Evolutionary conservation across 2,113 vertebrate genomes (phyloP), one percentile per base, ranked within the genome.

Genomic region (Litocranius walleri): DNA sequence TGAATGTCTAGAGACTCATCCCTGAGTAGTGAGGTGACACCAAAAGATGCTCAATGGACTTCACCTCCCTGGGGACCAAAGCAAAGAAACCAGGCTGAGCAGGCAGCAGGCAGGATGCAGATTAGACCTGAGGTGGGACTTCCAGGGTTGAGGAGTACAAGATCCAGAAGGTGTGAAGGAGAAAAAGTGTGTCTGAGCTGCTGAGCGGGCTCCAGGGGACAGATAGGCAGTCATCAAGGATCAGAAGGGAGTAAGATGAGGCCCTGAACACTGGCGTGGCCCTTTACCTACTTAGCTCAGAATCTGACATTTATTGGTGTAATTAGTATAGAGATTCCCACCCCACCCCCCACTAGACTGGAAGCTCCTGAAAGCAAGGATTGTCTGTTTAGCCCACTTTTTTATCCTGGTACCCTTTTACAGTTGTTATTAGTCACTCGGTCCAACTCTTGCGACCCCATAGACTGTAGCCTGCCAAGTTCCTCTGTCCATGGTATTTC

Each of bases 131-230:
- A 33, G 23, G 56, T 21, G 36, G 81, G 86, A 16, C 64, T 87
- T 56, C 61, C n/a, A 0, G 3, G n/a, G 52, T 11, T n/a, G 57
- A 56, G 29, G 43, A 29, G n/a, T 13, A 4, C 5, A 56, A 3
- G 56, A 16, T 15, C 52, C 17, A 0, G 7, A 12, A 54, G 45
- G 54, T 4, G 3, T 43, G n/a, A 52, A 40, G 27, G 21, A 67
- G n/a, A n/a, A 36, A 45, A n/a, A 12, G 27, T 19, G 36, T 54
- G 40, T 36, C 25, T 9, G 17, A 16, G n/a, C 12, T 16, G 40
- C 21, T 17, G 13, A 59, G 40, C 3, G 1, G 50, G 9, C 74
- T 90, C 29, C 21, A 33, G 36, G 50, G 30, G 56, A 64, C 25
- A 40, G 56, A 14, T 3, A 30, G 21, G 10, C 23, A 25, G 5